Base-by-base conservation (phyloP, 2,888 invertebrate species). In the Ferrisia virgata region DNA sequence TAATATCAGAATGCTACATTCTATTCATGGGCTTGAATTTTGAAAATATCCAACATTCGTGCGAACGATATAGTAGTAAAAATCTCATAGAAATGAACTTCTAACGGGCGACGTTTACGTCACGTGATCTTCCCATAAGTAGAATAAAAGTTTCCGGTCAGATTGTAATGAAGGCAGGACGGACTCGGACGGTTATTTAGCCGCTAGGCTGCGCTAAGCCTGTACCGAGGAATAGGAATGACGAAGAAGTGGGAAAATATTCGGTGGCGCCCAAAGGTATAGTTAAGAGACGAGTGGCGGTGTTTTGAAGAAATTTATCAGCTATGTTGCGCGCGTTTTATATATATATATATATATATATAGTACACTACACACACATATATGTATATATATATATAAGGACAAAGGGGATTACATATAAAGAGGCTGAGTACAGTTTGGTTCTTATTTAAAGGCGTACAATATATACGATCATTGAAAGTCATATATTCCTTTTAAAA, bases 391-490 rank as follows among this genome's bases (percentile, higher is more conserved):
- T n/a, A n/a, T n/a, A n/a, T 53, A 53, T 53, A 36, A 36, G 72
- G 72, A 76, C 72, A 76, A 76, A 76, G 28, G 72, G 72, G 72
- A 76, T 76, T 76, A 76, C 36, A 36, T 76, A 76, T 64, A 64
- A 64, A 76, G 72, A 33, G 72, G 72, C 72, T 18, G 72, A 18
- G 72, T 76, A 18, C 36, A 76, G 72, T 76, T 36, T 33, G 72
- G 33, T 76, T 76, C 36, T 76, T 76, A 76, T 76, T 76, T 76
- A 76, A 76, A 76, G 72, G 72, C 33, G 72, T 36, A 76, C 72
- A 76, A 76, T 76, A 76, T 76, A 76, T 76, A 76, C 72, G 72
- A 76, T 76, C 72, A 76, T 76, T 76, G 72, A 76, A 76, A 76
- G 72, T 76, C 72, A 76, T 76, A 76, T 76, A 76, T 76, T 76